These are phyloP conservation scores for Venustoraphidia nigricollis DNA, from an alignment of 2,888 invertebrate genomes.

Conservation along the genomic window DNA sequence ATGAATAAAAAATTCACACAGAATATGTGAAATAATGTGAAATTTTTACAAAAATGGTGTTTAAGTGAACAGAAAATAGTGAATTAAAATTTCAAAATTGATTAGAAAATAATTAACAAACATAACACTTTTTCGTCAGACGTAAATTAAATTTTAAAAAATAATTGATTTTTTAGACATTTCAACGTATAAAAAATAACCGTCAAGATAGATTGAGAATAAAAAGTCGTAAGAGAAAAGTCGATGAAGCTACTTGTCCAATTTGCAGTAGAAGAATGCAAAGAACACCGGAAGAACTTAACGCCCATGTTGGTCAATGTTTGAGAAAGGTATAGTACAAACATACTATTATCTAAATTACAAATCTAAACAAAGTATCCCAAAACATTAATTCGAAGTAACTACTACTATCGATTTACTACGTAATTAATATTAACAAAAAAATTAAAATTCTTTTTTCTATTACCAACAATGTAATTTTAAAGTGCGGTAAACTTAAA, in stretches of 20 bases:
- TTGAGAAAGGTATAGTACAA: conserved; percentile 31
- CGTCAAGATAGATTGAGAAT: conserved; percentile 49
- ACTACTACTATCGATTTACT: no score
- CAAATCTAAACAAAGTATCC: no score
- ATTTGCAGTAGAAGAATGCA: conserved; percentile 42
- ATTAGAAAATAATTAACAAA: not conserved
- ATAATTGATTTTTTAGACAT: conserved; percentile 32
- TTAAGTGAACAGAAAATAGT: not conserved
- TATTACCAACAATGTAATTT: no score
- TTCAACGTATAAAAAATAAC: conserved; percentile 53
- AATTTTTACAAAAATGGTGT: no score
- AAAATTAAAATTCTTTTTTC: no score
- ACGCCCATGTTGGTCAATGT: conserved; percentile 47
- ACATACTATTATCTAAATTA: not conserved
- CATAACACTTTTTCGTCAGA: not conserved
- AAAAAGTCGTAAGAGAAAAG: conserved; percentile 49
- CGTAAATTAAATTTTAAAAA: not conserved
- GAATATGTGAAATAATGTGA: no score
- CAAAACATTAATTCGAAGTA: no score
- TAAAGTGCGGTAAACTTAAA: no score
- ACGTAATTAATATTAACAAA: no score
- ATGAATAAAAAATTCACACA: no score
- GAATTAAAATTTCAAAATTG: not conserved
- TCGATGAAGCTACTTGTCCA: conserved; percentile 46
- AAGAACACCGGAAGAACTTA: conserved; percentile 41